A percentile compares a stretch with the other conserved stretches of the same genome.
Evolutionary conservation across 1,140 invertebrate species (phyloP).

Genomic region (Penaeus indicus): DNA sequence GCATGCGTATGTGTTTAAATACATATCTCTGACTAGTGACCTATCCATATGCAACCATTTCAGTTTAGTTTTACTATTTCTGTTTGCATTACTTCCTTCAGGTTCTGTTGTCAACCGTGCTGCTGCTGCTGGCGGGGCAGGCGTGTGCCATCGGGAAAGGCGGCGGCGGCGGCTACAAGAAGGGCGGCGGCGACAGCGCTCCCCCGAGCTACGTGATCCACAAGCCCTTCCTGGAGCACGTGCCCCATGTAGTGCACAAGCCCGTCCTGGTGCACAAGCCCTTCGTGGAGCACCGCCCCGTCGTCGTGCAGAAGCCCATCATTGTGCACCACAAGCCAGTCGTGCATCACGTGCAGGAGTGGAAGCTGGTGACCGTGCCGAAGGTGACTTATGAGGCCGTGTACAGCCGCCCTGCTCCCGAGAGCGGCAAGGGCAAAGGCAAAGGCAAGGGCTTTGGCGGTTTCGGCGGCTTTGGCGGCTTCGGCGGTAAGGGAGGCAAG

Average conservation of each 20-base stretch:
- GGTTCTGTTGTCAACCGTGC: background rate
- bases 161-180: background rate
- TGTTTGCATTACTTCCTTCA: no score
- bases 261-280: slow-evolving; percentile 44
- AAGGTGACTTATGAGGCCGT: slow-evolving; percentile 44
- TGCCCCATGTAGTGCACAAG: slow-evolving; percentile 36
- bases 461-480: background rate
- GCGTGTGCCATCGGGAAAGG: background rate
- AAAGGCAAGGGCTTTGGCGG: slow-evolving; percentile 17
- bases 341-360: slow-evolving; percentile 44
- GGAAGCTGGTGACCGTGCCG: slow-evolving; percentile 54
- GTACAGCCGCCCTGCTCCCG: slow-evolving; percentile 39
- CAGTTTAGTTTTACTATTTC: no score
- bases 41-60: no score
- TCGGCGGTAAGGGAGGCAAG: background rate
- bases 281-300: slow-evolving; percentile 35
- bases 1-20: no score
- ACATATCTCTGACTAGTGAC: no score
- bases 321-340: slow-evolving; percentile 38
- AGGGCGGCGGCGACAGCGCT: background rate
- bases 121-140: background rate
- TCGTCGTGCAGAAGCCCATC: slow-evolving; percentile 45
- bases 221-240: slow-evolving; percentile 27
- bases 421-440: slow-evolving; percentile 11
- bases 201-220: slow-evolving; percentile 7